These are phyloP conservation scores for Schizaphis graminum DNA, from an alignment of 2,888 invertebrate species.

Conservation along the genomic window DNA sequence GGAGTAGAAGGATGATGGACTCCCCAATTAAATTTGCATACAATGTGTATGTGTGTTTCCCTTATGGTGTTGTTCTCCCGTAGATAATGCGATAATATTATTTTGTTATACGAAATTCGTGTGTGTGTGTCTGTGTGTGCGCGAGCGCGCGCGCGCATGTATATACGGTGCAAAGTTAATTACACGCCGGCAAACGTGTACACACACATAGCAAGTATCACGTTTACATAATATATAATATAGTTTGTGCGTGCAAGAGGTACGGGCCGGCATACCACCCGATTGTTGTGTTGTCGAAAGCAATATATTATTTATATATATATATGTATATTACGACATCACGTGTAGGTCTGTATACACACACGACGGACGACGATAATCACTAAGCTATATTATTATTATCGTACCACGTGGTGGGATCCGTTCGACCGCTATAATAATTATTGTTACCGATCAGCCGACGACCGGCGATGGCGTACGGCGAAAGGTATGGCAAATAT, in stretches of 20 bases:
- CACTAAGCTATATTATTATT: not conserved
- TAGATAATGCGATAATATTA: conserved; percentile 24
- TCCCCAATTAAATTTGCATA: conserved; percentile 64
- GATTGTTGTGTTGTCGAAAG: conserved; percentile 57
- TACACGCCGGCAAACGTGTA: conserved; percentile 54
- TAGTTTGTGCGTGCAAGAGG: conserved; percentile 3
- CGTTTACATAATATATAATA: conserved; percentile 23
- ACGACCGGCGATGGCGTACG: not conserved
- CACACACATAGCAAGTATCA: not conserved
- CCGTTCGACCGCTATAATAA: not conserved
- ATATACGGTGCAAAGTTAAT: conserved; percentile 44
- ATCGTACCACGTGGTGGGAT: not conserved
- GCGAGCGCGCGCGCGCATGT: not conserved
- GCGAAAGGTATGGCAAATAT: not conserved
- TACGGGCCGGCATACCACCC: conserved; percentile 2
- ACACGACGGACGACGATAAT: not conserved
- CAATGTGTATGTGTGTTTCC: conserved; percentile 56
- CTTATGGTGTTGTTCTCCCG: conserved; percentile 21
- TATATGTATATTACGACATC: not conserved
- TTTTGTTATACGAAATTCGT: conserved; percentile 30
- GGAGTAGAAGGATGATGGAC: conserved; percentile 22
- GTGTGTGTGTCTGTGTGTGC: not conserved
- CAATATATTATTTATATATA: not conserved
- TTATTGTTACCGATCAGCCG: not conserved
- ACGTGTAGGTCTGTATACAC: not conserved